A percentile compares a stretch with the other conserved stretches of the same genome.
These are phyloP conservation scores for Cochlearius cochlearius DNA, from an alignment of 2,113 vertebrate genomes.

Conservation along the genomic window DNA sequence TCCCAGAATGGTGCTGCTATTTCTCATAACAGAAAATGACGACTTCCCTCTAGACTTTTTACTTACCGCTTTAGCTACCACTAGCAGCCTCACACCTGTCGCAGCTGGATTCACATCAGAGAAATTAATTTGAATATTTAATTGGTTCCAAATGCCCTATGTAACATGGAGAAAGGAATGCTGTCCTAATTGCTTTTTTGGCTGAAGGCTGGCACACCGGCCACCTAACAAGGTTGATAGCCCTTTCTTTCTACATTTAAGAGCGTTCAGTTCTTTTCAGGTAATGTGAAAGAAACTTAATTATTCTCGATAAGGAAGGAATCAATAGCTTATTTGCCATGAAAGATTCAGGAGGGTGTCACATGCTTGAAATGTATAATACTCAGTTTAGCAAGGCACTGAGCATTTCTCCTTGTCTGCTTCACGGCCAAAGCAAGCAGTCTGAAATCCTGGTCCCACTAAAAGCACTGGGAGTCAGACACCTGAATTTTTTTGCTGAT, in stretches of 20 bases:
- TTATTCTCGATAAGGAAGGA: background rate
- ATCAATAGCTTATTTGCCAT: background rate
- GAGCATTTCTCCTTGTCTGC: background rate
- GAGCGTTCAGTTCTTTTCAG: background rate
- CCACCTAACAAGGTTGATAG: background rate
- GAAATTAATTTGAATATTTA: conserved; percentile 68
- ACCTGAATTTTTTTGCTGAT: background rate
- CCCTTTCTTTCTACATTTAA: background rate
- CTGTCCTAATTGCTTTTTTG: conserved; percentile 13
- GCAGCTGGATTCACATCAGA: conserved; percentile 69
- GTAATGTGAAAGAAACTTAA: background rate
- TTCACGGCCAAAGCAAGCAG: background rate
- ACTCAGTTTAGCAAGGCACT: background rate
- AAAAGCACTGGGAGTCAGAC: background rate
- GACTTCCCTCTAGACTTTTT: conserved; percentile 39
- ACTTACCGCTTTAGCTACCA: conserved; percentile 34
- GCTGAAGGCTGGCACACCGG: background rate
- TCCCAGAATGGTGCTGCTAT: conserved; percentile 48
- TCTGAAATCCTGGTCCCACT: background rate
- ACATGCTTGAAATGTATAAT: background rate
- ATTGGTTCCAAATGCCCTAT: conserved; percentile 66
- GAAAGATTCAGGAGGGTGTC: background rate
- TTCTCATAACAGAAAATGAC: conserved; percentile 60
- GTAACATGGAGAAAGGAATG: conserved; percentile 7
- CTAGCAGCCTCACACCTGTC: conserved; percentile 54